phyloP scores from a whole-genome alignment of 37 sponge, comb jelly and placozoan species.

The Theonella swinhoei region DNA sequence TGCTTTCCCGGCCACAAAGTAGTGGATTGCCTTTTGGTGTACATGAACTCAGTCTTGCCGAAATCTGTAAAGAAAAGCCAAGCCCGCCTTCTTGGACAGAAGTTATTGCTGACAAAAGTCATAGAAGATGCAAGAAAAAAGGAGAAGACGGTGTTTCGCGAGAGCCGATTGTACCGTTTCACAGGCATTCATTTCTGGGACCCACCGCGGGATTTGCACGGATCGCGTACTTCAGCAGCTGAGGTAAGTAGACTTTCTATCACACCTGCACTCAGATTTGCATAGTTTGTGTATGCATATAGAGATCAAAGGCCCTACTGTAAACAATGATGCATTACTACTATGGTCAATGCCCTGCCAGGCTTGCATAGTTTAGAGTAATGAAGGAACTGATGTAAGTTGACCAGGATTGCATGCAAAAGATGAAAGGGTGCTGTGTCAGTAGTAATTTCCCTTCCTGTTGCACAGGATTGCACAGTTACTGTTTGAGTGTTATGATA shows the following conservation, averaged over 20 bases:
- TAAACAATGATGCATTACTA: too few relatives aligned
- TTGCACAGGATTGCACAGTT: too few relatives aligned
- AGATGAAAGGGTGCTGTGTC: too few relatives aligned
- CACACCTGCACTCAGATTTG: background rate
- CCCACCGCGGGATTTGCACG: background rate
- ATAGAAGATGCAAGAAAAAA: slow-evolving; percentile 33
- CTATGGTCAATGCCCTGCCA: too few relatives aligned
- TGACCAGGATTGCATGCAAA: too few relatives aligned
- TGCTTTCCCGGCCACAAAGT: slow-evolving; percentile 41
- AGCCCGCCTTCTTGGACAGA: slow-evolving; percentile 30
- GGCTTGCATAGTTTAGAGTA: too few relatives aligned
- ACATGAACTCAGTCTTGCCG: slow-evolving; percentile 30
- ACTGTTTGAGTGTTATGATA: too few relatives aligned
- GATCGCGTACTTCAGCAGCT: background rate
- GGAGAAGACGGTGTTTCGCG: slow-evolving; percentile 26
- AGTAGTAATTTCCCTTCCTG: too few relatives aligned
- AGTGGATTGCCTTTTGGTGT: slow-evolving; percentile 22
- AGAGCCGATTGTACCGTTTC: slow-evolving; percentile 36
- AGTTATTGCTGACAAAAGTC: slow-evolving; percentile 24
- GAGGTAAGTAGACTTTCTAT: background rate
- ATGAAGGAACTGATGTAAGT: too few relatives aligned
- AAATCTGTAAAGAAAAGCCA: slow-evolving; percentile 23
- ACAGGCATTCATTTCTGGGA: slow-evolving; percentile 38
- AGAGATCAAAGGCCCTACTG: too few relatives aligned
- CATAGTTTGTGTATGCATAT: too few relatives aligned